Base-by-base conservation (phyloP, 2,888 invertebrate species). In the Dynastes maya region DNA sequence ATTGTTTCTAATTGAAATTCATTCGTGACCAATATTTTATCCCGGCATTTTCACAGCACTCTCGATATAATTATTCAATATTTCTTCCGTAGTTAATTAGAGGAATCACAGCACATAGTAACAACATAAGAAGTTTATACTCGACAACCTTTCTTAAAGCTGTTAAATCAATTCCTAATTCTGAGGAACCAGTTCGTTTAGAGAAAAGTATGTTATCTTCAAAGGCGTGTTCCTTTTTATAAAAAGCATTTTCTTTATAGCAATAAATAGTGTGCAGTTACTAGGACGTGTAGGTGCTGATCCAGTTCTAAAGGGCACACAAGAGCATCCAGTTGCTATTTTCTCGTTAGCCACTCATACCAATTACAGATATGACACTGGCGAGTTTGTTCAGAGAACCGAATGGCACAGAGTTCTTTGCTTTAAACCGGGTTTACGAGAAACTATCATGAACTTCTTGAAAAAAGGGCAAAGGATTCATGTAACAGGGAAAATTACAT, bases 351-450 rank as follows among this genome's bases (percentile, higher is more conserved):
- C 98, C 2, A 98, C 98, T 32, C 96, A 97, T 86, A 93, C 92
- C 61, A 96, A 95, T 87, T 97, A 96, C 88, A 94, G 94, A 88
- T 93, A 94, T 88, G 94, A 94, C 84, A 90, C 91, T 86, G 97
- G 96, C 4, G 96, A 96, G 83, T 91, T 94, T 85, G 89, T 94
- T 74, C 96, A 97, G 86, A 93, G 95, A 84, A 97, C 97, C 8
- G 97, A 97, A 83, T 98, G 98, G 98, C 98, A 98, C 88, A 91
- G 96, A 84, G 89, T 98, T 70, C 94, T 95, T 83, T 94, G 97
- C 6, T 98, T 98, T 87, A 96, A 94, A 85, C 97, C 96, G 2
- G 91, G 92, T 76, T 91, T 98, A 1, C 90, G 97, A 55, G 96
- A 97, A 40, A 91, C 92, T 0, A 94, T 96, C 0, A 92, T 94